These are phyloP conservation scores for Euura saliciscinereae DNA, from an alignment of 1,140 invertebrate genomes.

Conservation along the genomic window DNA sequence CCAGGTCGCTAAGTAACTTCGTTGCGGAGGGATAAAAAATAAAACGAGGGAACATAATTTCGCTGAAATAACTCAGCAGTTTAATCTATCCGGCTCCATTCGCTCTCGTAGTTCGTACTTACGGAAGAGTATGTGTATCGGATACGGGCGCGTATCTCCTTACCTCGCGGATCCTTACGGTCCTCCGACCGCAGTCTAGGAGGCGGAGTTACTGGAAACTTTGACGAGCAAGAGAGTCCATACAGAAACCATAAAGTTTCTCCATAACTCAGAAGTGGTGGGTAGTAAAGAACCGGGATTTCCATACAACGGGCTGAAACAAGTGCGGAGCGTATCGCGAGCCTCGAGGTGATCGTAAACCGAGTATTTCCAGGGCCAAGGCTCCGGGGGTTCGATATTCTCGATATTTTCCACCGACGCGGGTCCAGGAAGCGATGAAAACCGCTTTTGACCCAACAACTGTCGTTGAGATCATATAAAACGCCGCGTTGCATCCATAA, in stretches of 20 bases:
- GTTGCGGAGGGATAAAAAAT: too few relatives aligned
- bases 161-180: background rate
- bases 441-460: too few relatives aligned
- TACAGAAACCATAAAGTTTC: conserved; percentile 50
- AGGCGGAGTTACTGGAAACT: conserved; percentile 9
- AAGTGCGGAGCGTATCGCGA: conserved; percentile 31
- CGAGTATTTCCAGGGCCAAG: background rate
- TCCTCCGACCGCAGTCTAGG: background rate
- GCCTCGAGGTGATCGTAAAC: conserved; percentile 24
- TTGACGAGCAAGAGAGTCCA: background rate
- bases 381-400: background rate
- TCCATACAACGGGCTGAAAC: conserved; percentile 45
- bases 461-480: too few relatives aligned
- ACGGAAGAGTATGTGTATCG: background rate
- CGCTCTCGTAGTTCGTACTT: too few relatives aligned
- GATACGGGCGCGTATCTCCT: background rate
- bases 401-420: too few relatives aligned
- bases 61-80: too few relatives aligned
- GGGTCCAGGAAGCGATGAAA: too few relatives aligned
- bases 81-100: too few relatives aligned
- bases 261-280: conserved; percentile 44
- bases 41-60: too few relatives aligned
- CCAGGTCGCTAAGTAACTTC: too few relatives aligned
- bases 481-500: too few relatives aligned
- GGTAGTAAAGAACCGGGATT: conserved; percentile 44